A percentile compares a stretch with the other conserved stretches of the same genome.
phyloP scores from a whole-genome alignment of 2,113 vertebrate species.

The Podarcis raffonei region DNA sequence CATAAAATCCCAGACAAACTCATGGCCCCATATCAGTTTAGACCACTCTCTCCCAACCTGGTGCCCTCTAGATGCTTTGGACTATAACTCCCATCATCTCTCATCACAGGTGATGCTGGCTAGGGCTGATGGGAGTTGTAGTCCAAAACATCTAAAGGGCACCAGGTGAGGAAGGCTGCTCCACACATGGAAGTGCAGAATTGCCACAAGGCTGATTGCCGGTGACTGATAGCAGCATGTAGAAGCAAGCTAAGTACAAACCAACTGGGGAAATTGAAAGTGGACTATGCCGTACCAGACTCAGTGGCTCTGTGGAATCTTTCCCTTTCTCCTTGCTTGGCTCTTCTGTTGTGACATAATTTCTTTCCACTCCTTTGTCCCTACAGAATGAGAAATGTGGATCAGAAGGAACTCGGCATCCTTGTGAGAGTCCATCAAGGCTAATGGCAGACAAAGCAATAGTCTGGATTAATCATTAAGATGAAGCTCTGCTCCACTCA shows the following conservation, averaged over 20 bases:
- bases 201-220: not conserved
- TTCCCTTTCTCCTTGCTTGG: not conserved
- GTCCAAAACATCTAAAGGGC: too few species aligned
- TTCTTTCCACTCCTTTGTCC: not conserved
- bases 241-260: not conserved
- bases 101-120: too few species aligned
- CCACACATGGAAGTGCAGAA: not conserved
- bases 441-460: not conserved
- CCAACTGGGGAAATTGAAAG: not conserved
- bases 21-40: too few species aligned
- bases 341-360: not conserved
- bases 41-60: too few species aligned
- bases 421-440: not conserved
- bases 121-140: too few species aligned
- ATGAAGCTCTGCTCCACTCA: not conserved
- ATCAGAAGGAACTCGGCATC: not conserved
- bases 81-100: too few species aligned
- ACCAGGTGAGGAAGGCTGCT: too few species aligned
- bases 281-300: constrained; percentile 39
- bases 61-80: too few species aligned
- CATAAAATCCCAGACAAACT: too few species aligned
- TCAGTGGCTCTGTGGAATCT: accelerated
- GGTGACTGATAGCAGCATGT: not conserved
- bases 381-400: not conserved
- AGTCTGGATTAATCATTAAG: not conserved